Base-by-base conservation (phyloP, 2,797 vertebrate genomes). In the Ambastaia sidthimunki region DNA sequence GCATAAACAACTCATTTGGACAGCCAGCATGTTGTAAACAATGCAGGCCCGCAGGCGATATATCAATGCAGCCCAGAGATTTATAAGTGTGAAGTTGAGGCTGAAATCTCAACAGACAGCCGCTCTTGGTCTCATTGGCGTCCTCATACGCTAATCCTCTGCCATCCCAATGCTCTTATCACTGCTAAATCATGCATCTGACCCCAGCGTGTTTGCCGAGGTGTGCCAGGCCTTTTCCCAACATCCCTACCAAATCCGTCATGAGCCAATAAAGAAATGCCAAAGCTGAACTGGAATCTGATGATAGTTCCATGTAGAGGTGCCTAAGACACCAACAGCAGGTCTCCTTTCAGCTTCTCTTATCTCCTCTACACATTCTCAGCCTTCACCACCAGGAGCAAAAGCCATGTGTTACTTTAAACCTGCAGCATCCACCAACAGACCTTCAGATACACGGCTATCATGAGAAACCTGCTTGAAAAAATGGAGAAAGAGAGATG, bases 221-320 rank as follows among this genome's bases (percentile, higher is more conserved):
- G 84, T 80, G 83, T 78, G 67, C 69, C 68, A 74, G 68, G 68
- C 15, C 71, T 67, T 48, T 70, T 76, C 71, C 73, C 82, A 59
- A 69, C 68, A 72, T 71, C 63, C 74, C 68, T 12, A 69, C 34
- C 67, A 76, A 86, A 82, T 74, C 78, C 65, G 68, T 83, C 69
- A 71, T 50, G 23, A 65, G 76, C 78, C 85, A 83, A 81, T 86
- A 81, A 84, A 83, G 76, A 81, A 85, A 86, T 82, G 70, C 76
- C 81, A 86, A 68, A 65, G 80, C 55, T 47, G 52, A 65, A 73
- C 75, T 79, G 16, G 65, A 78, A 62, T 52, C 55, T 54, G 55
- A 50, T 59, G 75, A 79, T 78, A 28, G 75, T 83, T 71, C 52
- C 76, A 76, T 37, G 63, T 63, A 21, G 78, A 82, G 69, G 60